A percentile compares a stretch with the other conserved stretches of the same genome.
phyloP scores from a whole-genome alignment of 2,797 vertebrate genomes.

The Pampus argenteus region DNA sequence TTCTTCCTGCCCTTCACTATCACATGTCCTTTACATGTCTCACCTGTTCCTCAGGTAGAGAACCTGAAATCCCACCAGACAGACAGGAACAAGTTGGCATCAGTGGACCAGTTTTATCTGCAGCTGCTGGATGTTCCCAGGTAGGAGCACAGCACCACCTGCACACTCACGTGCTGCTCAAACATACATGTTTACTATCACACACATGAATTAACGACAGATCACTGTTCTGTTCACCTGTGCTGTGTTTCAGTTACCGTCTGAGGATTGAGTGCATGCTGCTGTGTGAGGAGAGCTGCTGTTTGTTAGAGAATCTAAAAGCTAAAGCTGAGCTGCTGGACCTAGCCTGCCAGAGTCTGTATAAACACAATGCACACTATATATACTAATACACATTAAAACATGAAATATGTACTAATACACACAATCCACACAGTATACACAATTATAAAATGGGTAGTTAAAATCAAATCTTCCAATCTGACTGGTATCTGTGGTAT shows the following conservation, averaged over 20 bases:
- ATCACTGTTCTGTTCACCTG: neutral
- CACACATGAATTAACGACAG: no score
- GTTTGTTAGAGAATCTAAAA: conserved; percentile 84
- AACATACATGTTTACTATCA: neutral
- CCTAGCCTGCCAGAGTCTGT: conserved; percentile 87
- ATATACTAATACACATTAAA: neutral
- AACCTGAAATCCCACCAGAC: conserved; percentile 87
- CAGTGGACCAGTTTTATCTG: conserved; percentile 88
- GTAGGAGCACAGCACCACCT: conserved; percentile 63
- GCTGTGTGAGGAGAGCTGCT: conserved; percentile 85
- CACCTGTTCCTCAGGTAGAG: conserved; percentile 81
- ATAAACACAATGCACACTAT: neutral
- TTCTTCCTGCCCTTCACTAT: no score
- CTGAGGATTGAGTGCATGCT: conserved; percentile 90
- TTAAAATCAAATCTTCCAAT: no score
- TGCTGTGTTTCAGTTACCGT: conserved; percentile 80
- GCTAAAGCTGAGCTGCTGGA: conserved; percentile 86
- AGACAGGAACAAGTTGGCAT: conserved; percentile 85
- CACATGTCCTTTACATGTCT: neutral
- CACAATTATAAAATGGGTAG: no score
- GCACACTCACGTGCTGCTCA: no score
- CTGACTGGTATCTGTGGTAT: no score
- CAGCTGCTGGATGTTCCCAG: conserved; percentile 86
- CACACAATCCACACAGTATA: no score
- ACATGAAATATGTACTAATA: neutral